Percentiles rank a stretch among this genome's conserved stretches.
These are phyloP conservation scores for Oligia fasciuncula DNA, from an alignment of 2,888 invertebrate species.

Conservation along the genomic window DNA sequence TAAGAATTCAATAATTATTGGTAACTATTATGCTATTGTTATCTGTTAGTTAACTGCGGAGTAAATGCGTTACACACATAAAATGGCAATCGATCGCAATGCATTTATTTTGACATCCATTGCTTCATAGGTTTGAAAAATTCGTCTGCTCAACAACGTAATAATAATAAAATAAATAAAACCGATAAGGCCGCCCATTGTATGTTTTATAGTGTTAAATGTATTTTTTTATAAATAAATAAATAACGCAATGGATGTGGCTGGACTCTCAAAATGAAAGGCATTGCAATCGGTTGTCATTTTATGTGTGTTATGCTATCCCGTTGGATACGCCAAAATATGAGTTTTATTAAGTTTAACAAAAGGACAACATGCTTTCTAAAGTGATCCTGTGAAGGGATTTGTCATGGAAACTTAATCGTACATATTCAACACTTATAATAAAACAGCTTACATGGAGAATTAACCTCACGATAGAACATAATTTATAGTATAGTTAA, in stretches of 20 bases:
- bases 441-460: slow-evolving; percentile 62
- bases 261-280: neutral
- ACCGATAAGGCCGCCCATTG: no score
- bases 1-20: neutral
- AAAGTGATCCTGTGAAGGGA: neutral
- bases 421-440: slow-evolving; percentile 35
- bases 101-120: neutral
- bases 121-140: neutral
- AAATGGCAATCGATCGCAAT: neutral
- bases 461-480: slow-evolving; percentile 61
- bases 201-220: no score
- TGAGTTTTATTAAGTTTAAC: neutral
- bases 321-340: neutral
- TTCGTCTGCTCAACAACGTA: neutral
- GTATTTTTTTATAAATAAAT: no score
- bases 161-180: no score
- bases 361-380: neutral
- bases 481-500: slow-evolving; percentile 40
- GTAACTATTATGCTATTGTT: no score
- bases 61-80: neutral
- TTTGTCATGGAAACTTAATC: slow-evolving; percentile 60
- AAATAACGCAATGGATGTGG: neutral
- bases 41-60: no score
- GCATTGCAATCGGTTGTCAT: neutral
- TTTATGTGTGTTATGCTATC: neutral